Conservation (phyloP, 2,113 vertebrate species). For the Oryzias javanicus region DNA sequence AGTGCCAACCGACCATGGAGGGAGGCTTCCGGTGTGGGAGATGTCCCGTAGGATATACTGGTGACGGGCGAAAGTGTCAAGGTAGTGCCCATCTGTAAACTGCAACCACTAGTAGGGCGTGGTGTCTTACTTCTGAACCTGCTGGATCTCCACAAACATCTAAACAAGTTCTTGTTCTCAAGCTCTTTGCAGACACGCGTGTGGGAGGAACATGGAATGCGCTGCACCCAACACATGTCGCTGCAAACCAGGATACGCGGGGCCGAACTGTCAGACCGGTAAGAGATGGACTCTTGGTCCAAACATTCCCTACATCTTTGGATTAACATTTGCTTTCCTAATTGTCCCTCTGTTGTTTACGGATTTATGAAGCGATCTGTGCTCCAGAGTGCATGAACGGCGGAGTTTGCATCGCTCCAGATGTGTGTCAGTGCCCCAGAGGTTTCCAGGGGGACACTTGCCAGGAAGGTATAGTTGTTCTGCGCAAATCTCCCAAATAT, state of each 20-base stretch:
- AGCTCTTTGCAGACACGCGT: slow-evolving; percentile 73
- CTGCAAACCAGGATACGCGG: slow-evolving; percentile 71
- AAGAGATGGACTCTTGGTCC: not conserved
- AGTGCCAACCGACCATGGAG: slow-evolving; percentile 33
- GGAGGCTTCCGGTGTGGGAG: slow-evolving; percentile 69
- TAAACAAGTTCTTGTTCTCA: slow-evolving; percentile 2
- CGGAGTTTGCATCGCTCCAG: slow-evolving; percentile 48
- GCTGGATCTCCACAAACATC: not conserved
- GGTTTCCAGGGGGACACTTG: slow-evolving; percentile 72
- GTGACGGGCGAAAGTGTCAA: slow-evolving; percentile 76
- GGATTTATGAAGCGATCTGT: slow-evolving; percentile 48
- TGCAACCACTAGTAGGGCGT: not conserved
- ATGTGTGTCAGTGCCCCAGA: slow-evolving; percentile 60
- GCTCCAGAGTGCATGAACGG: slow-evolving; percentile 52
- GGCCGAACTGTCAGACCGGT: slow-evolving; percentile 66
- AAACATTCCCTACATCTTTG: not conserved
- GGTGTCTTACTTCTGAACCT: not conserved
- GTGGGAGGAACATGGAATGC: slow-evolving; percentile 76
- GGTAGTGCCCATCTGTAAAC: slow-evolving; percentile 53
- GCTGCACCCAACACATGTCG: slow-evolving; percentile 71
- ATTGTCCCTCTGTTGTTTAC: not conserved
- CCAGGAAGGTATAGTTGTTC: slow-evolving; percentile 51
- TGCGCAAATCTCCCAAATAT: no score
- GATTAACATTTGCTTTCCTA: not conserved
- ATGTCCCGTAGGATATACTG: slow-evolving; percentile 74